phyloP scores from a whole-genome alignment of 30 jellyfish, hydroid and myxozoan genomes.

The Clytia hemisphaerica region DNA sequence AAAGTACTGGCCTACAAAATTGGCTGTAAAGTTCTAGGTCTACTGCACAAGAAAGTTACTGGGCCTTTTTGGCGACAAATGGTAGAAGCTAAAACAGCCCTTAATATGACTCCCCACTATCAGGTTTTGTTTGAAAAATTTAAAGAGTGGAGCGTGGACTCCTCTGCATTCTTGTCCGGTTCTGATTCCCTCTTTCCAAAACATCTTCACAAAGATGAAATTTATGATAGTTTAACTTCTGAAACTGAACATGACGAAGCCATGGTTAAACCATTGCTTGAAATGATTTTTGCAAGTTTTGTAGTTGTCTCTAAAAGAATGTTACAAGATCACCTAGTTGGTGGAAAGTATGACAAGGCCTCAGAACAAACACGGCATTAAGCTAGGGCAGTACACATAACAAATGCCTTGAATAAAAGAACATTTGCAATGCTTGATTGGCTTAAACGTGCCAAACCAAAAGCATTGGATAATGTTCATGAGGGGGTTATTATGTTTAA shows the following conservation, averaged over 20 bases:
- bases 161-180: conserved; percentile 19
- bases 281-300: conserved; percentile 17
- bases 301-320: conserved; percentile 38
- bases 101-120: conserved; percentile 12
- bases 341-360: too few species aligned
- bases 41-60: conserved; percentile 32
- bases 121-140: conserved; percentile 13
- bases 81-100: conserved; percentile 13
- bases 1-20: too few species aligned
- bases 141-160: conserved; percentile 16
- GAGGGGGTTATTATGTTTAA: conserved; percentile 31
- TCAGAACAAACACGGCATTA: too few species aligned
- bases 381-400: too few species aligned
- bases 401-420: too few species aligned
- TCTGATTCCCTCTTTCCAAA: neutral
- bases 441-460: neutral
- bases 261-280: too few species aligned
- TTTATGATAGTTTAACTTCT: neutral
- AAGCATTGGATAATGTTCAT: conserved; percentile 20
- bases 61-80: conserved; percentile 19
- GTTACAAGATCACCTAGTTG: conserved; percentile 32
- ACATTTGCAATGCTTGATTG: conserved; percentile 35
- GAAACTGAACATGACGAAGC: conserved; percentile 32
- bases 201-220: too few species aligned
- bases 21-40: too few species aligned